Evolutionary conservation across 2,113 vertebrate genomes (phyloP), one percentile per base, ranked within the genome.

Genomic region (Anarrhichthys ocellatus): DNA sequence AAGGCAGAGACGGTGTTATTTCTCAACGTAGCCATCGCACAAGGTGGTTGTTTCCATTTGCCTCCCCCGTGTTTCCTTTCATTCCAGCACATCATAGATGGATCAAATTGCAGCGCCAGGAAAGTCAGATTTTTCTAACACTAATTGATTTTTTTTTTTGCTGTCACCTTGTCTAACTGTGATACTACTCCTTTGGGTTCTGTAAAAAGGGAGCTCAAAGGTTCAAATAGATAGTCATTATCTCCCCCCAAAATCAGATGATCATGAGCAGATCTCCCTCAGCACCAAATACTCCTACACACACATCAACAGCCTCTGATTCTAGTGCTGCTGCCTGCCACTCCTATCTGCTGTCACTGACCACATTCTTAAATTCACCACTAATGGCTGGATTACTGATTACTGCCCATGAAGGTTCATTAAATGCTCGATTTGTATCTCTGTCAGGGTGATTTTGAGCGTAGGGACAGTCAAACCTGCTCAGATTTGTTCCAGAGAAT

Each of bases 21-120:
- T 88, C 69, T 67, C 71, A 70, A 76, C 80, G 81, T 54, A 71
- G 63, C 73, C 80, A 74, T 86, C 64, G 80, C 89, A 84, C 76
- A 80, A 82, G 86, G 87, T 70, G 82, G 83, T 82, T 87, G 87
- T 90, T 93, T 92, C 81, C 80, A 92, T 93, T 93, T 89, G 71
- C 89, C 82, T 76, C 73, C 79, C 72, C 70, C 50, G 29, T 79
- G 89, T 92, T 92, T 68, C 86, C 68, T 84, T 82, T 90, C 78
- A 86, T 80, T 85, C 85, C 80, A 82, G 46, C 29, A 27, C 75
- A 76, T 72, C 69, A 56, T 64, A 75, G 78, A 92, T 67, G 75
- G 73, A 89, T 92, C 86, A 89, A 91, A 89, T 68, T 24, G 82
- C 44, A 72, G 20, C 64, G 67, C 59, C 36, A 40, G 63, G 72